phyloP scores from a whole-genome alignment of 2,888 invertebrate species.

The Micoletzkya japonica region DNA sequence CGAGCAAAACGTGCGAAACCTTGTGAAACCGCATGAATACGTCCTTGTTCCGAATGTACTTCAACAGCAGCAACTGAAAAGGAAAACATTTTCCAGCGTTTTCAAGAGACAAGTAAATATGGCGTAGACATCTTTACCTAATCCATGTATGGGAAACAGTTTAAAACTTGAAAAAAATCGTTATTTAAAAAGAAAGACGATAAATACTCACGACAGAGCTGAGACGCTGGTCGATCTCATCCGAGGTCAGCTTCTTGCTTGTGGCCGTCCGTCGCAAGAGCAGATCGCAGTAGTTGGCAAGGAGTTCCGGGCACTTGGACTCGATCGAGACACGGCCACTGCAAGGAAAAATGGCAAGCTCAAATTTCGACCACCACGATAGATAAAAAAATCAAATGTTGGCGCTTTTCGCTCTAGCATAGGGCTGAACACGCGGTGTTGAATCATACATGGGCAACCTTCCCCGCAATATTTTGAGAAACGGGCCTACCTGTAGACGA shows the following conservation, averaged over 20 bases:
- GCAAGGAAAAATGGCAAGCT: slow-evolving; percentile 21
- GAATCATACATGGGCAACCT: too few relatives aligned
- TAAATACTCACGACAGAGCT: slow-evolving; percentile 77
- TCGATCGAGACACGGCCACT: slow-evolving; percentile 69
- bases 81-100: background rate
- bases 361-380: too few relatives aligned
- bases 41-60: slow-evolving; percentile 99
- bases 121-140: too few relatives aligned
- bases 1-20: too few relatives aligned
- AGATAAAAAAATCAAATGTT: too few relatives aligned
- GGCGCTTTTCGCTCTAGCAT: too few relatives aligned
- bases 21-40: slow-evolving; percentile 99
- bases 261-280: slow-evolving; percentile 90
- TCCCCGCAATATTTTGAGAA: too few relatives aligned
- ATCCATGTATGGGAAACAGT: background rate
- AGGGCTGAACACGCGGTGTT: too few relatives aligned
- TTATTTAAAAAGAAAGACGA: background rate
- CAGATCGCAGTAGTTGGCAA: slow-evolving; percentile 99
- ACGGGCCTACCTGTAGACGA: too few relatives aligned
- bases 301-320: slow-evolving; percentile 95
- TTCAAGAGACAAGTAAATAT: too few relatives aligned
- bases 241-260: slow-evolving; percentile 91
- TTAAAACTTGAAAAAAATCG: background rate
- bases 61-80: slow-evolving; percentile 80
- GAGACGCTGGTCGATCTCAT: slow-evolving; percentile 91